Base-by-base conservation (phyloP, 2,888 invertebrate species). In the Toxonevra muliebris region DNA sequence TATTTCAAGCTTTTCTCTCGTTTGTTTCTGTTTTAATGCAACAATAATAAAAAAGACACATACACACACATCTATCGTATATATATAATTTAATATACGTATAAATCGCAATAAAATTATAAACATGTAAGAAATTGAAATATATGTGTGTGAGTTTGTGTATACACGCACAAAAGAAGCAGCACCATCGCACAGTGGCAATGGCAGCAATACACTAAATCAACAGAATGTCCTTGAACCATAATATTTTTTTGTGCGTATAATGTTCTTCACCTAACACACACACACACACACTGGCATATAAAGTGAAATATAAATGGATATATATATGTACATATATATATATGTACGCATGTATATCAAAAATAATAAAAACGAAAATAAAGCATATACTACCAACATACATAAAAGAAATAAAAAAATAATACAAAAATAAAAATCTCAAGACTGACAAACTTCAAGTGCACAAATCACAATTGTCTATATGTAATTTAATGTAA, bases 211-310 rank as follows among this genome's bases (percentile, higher is more conserved):
- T 43, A 11, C 40, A 68, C 61, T 64, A 61, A 62, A 64, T 60
- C 65, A 65, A 60, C 58, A 59, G 41, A n/a, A 48, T 67, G 70
- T 62, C 70, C 72, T 70, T 72, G 70, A 71, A 66, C 66, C 64
- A 40, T 45, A 64, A 45, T 61, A 61, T 66, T 69, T 65, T 48
- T n/a, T n/a, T n/a, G n/a, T n/a, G n/a, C n/a, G n/a, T n/a, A n/a
- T n/a, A n/a, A n/a, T n/a, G n/a, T 48, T 48, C 50, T 48, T n/a
- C 15, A 48, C 50, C 4, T 48, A 30, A 2, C 30, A 7, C 30
- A 7, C 30, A 30, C 30, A 30, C 30, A 30, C 7, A 4, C 30
- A 30, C n/a, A n/a, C n/a, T n/a, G n/a, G n/a, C n/a, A n/a, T n/a
- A n/a, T n/a, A n/a, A n/a, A n/a, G n/a, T n/a, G n/a, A n/a, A 30